Conservation (phyloP, 2,797 vertebrate species). For the Numenius phaeopus region DNA sequence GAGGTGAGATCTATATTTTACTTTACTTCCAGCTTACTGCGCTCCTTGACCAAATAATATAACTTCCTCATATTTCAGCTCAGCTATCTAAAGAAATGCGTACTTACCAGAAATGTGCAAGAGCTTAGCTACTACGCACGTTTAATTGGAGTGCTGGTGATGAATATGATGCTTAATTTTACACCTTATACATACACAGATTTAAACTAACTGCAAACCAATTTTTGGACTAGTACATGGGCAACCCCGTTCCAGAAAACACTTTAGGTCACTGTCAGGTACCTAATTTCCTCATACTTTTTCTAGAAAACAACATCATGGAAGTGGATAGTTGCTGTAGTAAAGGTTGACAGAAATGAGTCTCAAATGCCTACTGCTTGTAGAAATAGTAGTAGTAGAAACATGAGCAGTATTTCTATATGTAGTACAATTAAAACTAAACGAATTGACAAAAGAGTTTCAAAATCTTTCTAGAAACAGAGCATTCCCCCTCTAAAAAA, state of each 20-base stretch:
- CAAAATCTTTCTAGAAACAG: neutral
- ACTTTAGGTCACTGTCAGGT: neutral
- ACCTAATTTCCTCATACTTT: neutral
- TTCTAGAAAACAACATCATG: neutral
- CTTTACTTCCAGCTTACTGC: neutral
- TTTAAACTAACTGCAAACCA: neutral
- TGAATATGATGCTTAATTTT: neutral
- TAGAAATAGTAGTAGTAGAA: neutral
- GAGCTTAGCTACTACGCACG: neutral
- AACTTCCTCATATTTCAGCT: neutral
- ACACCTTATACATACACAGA: neutral
- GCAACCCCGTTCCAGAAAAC: neutral
- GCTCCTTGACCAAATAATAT: constrained; percentile 5
- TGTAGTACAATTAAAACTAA: neutral
- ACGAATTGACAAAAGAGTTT: neutral
- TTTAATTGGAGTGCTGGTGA: neutral
- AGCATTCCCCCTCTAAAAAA: neutral
- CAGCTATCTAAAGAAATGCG: neutral
- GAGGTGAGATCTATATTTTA: neutral
- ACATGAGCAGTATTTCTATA: neutral
- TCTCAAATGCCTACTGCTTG: neutral
- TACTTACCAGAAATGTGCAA: neutral
- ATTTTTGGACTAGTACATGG: neutral
- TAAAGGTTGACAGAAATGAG: neutral
- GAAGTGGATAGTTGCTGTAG: neutral